Conservation (phyloP, 2,797 vertebrate genomes). For the Carcharodon carcharias region DNA sequence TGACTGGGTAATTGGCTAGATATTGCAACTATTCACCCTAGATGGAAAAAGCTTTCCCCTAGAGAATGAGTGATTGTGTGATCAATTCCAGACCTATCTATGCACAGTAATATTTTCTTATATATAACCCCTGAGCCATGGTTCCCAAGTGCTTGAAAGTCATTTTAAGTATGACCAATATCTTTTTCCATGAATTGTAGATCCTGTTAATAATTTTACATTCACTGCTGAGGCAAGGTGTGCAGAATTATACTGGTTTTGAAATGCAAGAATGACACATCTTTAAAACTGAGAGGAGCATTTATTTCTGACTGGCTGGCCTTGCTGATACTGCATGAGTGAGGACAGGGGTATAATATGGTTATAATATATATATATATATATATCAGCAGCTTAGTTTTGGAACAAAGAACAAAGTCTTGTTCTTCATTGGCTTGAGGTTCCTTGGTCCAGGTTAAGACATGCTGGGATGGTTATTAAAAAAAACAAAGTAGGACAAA, state of each 20-base stretch:
- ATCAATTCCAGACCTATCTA: neutral
- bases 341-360: neutral
- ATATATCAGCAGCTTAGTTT: neutral
- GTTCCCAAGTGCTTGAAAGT: neutral
- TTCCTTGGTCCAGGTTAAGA: neutral
- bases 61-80: neutral
- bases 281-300: neutral
- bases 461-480: neutral
- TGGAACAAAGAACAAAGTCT: neutral
- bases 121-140: neutral
- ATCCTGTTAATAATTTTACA: neutral
- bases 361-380: neutral
- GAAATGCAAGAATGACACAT: neutral
- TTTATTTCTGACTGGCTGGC: neutral
- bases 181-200: neutral
- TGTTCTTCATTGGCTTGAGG: neutral
- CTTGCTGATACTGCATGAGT: neutral
- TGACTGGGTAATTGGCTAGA: neutral
- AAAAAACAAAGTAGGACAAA: constrained; percentile 4
- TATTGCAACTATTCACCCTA: neutral
- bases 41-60: neutral
- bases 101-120: neutral
- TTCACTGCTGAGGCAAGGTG: neutral
- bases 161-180: neutral
- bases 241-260: neutral